Evolutionary conservation across 2,113 vertebrate genomes (phyloP).

Genomic region (Oenanthe melanoleuca): DNA sequence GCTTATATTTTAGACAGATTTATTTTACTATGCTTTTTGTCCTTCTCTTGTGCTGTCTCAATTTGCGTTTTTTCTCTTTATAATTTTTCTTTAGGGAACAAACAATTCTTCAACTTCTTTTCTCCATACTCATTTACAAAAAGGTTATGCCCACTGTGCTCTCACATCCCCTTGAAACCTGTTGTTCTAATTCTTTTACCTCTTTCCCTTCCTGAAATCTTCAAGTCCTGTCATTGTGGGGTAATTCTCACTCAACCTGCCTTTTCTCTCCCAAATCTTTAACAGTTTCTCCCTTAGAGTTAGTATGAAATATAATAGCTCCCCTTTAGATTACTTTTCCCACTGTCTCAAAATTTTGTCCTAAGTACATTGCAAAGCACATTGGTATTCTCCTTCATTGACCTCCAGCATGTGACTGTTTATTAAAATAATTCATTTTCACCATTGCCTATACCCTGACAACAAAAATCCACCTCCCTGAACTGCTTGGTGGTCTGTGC

Average conservation of each 20-base stretch:
- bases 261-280: not conserved
- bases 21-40: not conserved
- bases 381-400: not conserved
- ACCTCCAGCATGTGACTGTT: not conserved
- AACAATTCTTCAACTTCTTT: not conserved
- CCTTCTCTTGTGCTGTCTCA: not conserved
- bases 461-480: not conserved
- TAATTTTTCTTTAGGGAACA: not conserved
- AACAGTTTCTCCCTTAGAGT: not conserved
- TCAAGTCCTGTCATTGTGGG: not conserved
- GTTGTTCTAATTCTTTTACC: not conserved
- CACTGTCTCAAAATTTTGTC: not conserved
- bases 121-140: not conserved
- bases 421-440: not conserved
- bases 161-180: not conserved
- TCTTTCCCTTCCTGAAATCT: not conserved
- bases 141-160: not conserved
- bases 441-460: not conserved
- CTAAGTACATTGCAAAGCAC: not conserved
- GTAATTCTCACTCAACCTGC: not conserved
- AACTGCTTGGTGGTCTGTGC: not conserved
- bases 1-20: not conserved
- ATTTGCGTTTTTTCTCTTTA: not conserved
- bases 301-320: not conserved
- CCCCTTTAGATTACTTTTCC: not conserved